A percentile compares a stretch with the other conserved stretches of the same genome.
phyloP scores from a whole-genome alignment of 2,797 vertebrate species.

The Aulostomus chinensis region DNA sequence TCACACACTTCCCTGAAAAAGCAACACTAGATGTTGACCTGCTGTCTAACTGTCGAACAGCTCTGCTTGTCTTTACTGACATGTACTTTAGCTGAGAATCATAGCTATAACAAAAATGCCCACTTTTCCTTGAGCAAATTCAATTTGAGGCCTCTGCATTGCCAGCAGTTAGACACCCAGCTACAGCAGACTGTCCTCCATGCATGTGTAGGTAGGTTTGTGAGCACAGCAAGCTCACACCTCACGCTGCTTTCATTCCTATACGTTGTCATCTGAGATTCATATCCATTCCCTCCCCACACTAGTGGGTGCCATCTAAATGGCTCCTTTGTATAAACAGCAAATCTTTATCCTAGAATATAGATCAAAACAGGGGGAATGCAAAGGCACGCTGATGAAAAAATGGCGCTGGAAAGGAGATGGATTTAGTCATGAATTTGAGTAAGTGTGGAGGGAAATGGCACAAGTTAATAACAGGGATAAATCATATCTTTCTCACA shows the following conservation, averaged over 20 bases:
- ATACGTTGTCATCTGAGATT: conserved; percentile 54
- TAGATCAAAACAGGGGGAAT: conserved; percentile 50
- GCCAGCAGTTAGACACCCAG: neutral
- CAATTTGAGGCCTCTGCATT: conserved; percentile 2
- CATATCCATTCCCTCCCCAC: conserved; percentile 31
- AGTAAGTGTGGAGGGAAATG: conserved; percentile 62
- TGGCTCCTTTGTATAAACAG: conserved; percentile 56
- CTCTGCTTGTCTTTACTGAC: conserved; percentile 1
- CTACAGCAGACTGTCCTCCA: neutral
- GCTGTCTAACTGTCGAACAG: conserved; percentile 33
- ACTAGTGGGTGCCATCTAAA: conserved; percentile 36
- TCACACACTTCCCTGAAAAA: conserved; percentile 13
- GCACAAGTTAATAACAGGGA: conserved; percentile 73
- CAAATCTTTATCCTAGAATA: conserved; percentile 54
- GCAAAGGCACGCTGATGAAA: conserved; percentile 27
- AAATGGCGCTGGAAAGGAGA: conserved; percentile 28
- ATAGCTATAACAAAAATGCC: conserved; percentile 5
- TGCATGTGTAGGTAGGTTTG: conserved; percentile 16
- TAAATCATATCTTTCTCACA: conserved; percentile 67
- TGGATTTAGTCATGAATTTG: conserved; percentile 64
- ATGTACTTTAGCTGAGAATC: conserved; percentile 4
- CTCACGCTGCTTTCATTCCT: conserved; percentile 56
- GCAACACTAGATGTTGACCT: conserved; percentile 36
- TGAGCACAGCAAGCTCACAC: conserved; percentile 13
- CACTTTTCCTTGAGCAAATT: conserved; percentile 16